Base-by-base conservation (phyloP, 2,113 vertebrate genomes). In the Triplophysa rosa region DNA sequence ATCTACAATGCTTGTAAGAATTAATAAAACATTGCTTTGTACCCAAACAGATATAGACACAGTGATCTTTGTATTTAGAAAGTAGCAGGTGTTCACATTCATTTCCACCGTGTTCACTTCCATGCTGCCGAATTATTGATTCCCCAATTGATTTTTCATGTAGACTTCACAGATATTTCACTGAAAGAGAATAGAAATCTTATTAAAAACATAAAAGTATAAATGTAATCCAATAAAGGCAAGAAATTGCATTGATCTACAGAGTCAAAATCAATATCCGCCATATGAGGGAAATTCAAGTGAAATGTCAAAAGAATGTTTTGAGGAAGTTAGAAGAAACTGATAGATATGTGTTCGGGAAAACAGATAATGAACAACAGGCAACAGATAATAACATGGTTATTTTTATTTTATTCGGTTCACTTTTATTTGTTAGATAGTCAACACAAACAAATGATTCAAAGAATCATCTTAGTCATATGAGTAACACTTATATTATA, bases 71-170 rank as follows among this genome's bases (percentile, higher is more conserved):
- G 79, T 67, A 23, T 13, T 23, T 45, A 40, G 74, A 42, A 58
- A 47, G 80, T 83, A 82, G 88, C 85, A 86, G 84, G 83, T 85
- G 84, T 88, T 77, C 33, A 67, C 6, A 5, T 1, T 12, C 17
- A 80, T 81, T 72, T 70, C 33, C 6, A 70, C 1, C 67, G 56
- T 26, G 21, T 21, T 42, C 63, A 87, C 85, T 87, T 90, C 62
- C 69, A 42, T 79, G 66, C 86, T 71, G 72, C 11, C 79, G 74
- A 33, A 68, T 89, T 54, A 91, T 91, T 87, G 91, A 93, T 92
- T 91, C 80, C 76, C 45, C 52, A 82, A 93, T 93, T 92, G 91
- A 92, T 93, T 93, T 91, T 86, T 84, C 86, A 87, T 84, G 52
- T 72, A 86, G 86, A 82, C 84, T 84, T 83, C 84, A 70, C 83